Conservation (phyloP, 2,888 invertebrate genomes). For the Leptinotarsa juncta region DNA sequence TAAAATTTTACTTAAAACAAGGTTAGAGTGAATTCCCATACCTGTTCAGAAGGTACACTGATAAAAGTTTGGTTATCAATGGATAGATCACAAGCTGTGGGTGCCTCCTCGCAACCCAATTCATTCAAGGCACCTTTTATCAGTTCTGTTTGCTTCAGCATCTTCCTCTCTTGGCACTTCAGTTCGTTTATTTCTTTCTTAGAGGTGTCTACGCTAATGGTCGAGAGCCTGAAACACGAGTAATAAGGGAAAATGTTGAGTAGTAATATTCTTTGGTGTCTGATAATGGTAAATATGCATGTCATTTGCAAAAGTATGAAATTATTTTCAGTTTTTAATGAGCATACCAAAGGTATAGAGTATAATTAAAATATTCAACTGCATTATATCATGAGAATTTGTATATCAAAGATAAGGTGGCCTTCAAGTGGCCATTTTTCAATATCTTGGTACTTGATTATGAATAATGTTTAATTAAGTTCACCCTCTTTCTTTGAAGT, state of each 20-base stretch:
- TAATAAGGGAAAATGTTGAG: background rate
- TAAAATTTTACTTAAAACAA: too few relatives aligned
- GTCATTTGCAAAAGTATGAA: background rate
- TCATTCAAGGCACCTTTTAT: slow-evolving; percentile 87
- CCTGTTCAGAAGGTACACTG: slow-evolving; percentile 76
- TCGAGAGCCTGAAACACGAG: slow-evolving; percentile 49
- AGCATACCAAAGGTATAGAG: background rate
- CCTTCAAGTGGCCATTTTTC: background rate
- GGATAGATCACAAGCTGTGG: slow-evolving; percentile 83
- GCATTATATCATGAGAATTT: background rate
- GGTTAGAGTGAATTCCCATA: slow-evolving; percentile 53
- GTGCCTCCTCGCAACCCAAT: slow-evolving; percentile 88
- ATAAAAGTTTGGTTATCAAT: slow-evolving; percentile 73
- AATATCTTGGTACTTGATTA: background rate
- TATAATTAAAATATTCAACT: background rate
- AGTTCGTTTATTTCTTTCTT: slow-evolving; percentile 82
- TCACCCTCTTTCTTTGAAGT: too few relatives aligned
- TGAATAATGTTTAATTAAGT: too few relatives aligned
- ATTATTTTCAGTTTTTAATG: background rate
- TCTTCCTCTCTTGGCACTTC: slow-evolving; percentile 85
- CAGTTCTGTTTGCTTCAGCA: slow-evolving; percentile 84
- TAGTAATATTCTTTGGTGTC: background rate
- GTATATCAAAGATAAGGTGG: background rate
- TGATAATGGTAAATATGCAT: background rate
- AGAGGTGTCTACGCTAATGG: slow-evolving; percentile 55